phyloP scores from a whole-genome alignment of 2,888 invertebrate genomes.

The Siphlonurus alternatus region DNA sequence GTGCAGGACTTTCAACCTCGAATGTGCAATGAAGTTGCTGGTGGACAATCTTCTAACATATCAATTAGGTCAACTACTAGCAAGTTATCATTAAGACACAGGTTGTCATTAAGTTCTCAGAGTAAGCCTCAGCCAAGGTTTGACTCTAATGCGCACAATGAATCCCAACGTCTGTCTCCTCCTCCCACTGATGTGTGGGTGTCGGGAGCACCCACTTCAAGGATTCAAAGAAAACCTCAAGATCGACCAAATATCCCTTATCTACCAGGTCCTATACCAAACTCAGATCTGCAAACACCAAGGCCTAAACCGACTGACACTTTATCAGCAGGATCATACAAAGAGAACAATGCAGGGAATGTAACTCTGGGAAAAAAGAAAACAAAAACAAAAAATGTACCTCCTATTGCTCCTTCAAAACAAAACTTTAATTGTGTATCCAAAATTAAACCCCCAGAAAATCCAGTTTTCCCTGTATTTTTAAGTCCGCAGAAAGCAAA shows the following conservation, averaged over 20 bases:
- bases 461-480: background rate
- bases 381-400: background rate
- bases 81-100: background rate
- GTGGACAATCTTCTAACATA: background rate
- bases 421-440: no score
- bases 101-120: background rate
- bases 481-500: background rate
- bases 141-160: background rate
- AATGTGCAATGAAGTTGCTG: no score
- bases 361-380: background rate
- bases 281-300: background rate
- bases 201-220: background rate
- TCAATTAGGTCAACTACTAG: background rate
- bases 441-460: background rate
- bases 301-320: background rate
- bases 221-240: no score
- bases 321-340: no score
- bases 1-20: no score
- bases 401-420: background rate
- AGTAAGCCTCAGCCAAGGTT: no score
- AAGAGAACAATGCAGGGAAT: background rate
- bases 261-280: no score
- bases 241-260: no score
- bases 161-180: background rate
- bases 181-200: background rate